Conservation (phyloP, 2,888 invertebrate genomes). For the Ferrisia virgata region DNA sequence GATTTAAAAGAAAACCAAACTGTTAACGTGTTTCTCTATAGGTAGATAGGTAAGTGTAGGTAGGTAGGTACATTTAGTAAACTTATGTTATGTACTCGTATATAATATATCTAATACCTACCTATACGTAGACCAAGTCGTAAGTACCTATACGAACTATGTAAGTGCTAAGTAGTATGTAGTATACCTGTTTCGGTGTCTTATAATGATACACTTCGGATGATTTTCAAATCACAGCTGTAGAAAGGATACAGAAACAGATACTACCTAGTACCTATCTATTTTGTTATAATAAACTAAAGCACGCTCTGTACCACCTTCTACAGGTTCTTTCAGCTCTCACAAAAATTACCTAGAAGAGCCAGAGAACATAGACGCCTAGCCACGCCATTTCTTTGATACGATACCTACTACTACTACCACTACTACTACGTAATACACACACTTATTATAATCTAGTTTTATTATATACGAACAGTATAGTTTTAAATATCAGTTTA, state of each 20-base stretch:
- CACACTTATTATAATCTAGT: not conserved
- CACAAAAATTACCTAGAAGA: not conserved
- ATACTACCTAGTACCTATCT: not conserved
- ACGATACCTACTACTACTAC: too few species aligned
- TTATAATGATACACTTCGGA: not conserved
- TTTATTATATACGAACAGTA: too few species aligned
- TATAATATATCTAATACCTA: not conserved
- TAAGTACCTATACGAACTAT: not conserved
- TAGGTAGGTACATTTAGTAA: too few species aligned
- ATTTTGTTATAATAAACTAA: not conserved
- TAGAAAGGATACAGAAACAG: too few species aligned
- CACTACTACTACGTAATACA: too few species aligned
- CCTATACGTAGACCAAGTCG: not conserved
- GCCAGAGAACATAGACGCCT: not conserved
- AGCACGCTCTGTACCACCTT: not conserved
- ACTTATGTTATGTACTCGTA: too few species aligned
- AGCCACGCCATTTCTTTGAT: too few species aligned
- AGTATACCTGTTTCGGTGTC: not conserved
- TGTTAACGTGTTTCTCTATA: not conserved
- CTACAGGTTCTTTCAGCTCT: not conserved
- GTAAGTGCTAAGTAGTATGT: not conserved
- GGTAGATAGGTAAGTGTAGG: too few species aligned
- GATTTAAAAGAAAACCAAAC: not conserved
- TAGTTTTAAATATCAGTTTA: not conserved
- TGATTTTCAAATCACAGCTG: constrained; percentile 11